Base-by-base conservation (phyloP, 2,113 vertebrate species). In the Shinisaurus crocodilurus region DNA sequence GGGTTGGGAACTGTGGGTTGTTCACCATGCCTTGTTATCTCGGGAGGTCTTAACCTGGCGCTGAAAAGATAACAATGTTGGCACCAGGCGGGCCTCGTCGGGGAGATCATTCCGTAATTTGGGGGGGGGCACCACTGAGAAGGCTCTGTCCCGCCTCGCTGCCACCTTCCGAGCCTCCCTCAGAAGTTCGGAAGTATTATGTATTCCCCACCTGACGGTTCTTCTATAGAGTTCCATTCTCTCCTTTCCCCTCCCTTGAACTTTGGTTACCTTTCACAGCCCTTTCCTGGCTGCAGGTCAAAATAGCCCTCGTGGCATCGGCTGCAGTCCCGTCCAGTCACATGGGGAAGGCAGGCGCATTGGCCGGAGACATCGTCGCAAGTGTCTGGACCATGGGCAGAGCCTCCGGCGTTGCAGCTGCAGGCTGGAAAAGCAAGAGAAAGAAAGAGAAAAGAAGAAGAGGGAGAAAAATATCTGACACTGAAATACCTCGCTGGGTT, bases 241-340 rank as follows among this genome's bases (percentile, higher is more conserved):
- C 25, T 23, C 79, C 23, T 2, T 10, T 6, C 69, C 43, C 7
- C 16, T 12, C 43, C 15, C 32, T 12, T 20, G 20, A 43, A 10
- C 25, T 1, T 4, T 37, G 0, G 1, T 84, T 94, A 99, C 99
- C 98, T 98, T 95, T 92, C 96, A 94, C 99, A 99, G 87, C 98
- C 98, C 57, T 91, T 65, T 0, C 96, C 83, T 0, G 97, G 96
- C 82, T 96, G 98, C 86, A 99, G 97, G 90, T 97, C 94, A 0
- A 98, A 99, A 96, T 98, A 99, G 77, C 98, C 98, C 0, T 96
- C 96, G 84, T 97, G 95, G 87, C 99, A 99, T 25, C 6, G 95
- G 88, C 97, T 82, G 0, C 99, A 99, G 80, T 98, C 96, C 72
- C 98, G 97, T 37, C 98, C 97, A 0, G 90, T 97, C 93, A 99